Evolutionary conservation across 2,888 invertebrate genomes (phyloP), one percentile per base, ranked within the genome.

Genomic region (Scaeva pyrastri): DNA sequence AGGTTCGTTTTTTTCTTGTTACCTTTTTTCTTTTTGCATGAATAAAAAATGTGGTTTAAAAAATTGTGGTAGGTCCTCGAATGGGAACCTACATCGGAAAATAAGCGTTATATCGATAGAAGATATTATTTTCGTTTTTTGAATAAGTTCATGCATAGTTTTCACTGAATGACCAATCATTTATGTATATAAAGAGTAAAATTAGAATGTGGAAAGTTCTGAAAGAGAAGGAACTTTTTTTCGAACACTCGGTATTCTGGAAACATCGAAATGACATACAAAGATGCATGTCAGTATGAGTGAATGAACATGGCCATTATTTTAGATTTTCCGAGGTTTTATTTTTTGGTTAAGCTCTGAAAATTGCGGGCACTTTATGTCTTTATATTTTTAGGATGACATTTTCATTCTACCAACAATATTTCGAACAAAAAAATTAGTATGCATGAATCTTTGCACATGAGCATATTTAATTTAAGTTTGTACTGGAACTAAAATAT

Each of bases 21-120:
- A 1, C 1, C 2, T 55, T n/a, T 31, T 19, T 36, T 48, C 0
- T 39, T 39, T 2, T 45, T 58, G 14, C 36, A 23, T 26, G n/a
- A 45, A 16, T 64, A 45, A 64, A 66, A 48, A 48, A 19, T 16
- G 39, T 19, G 36, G 66, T 48, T 62, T 48, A 19, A 36, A 48
- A 48, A 66, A 66, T 66, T 66, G 64, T 19, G 48, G 64, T 26
- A 60, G 39, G 39, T 23, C n/a, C n/a, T n/a, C n/a, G n/a, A n/a
- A 48, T 11, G 0, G 31, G 31, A n/a, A n/a, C 4, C n/a, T 55
- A 16, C 16, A 11, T 64, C 16, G 64, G 64, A 45, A 19, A 48
- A 45, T 31, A 31, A 66, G 14, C 4, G 19, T 48, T 36, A 45
- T 45, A 48, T 64, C 26, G 26, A 48, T 48, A 5, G 64, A 31